Base-by-base conservation (phyloP, 2,888 invertebrate genomes). In the Drosophila maculinotata region DNA sequence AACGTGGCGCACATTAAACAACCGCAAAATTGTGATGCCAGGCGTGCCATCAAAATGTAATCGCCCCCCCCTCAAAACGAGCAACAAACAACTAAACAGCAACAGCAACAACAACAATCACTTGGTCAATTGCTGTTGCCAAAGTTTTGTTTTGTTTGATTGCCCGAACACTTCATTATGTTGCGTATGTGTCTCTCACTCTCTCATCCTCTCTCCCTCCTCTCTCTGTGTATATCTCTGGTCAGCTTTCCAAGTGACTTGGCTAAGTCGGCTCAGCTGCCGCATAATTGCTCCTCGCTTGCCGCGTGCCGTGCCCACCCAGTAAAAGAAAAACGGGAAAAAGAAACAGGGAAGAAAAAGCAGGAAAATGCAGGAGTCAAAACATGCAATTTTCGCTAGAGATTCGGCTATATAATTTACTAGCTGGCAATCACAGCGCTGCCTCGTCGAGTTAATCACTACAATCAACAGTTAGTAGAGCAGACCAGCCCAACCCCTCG, bases 381-480 rank as follows among this genome's bases (percentile, higher is more conserved):
- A 83, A 82, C 79, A 85, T 87, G 85, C 85, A 87, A 85, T 87
- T 83, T 82, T 74, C 64, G 56, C 51, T 51, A 54, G 65, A 69
- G 70, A 65, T 70, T 59, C 47, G 38, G 10, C 66, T 57, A 51
- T 77, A 63, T 69, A 73, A 73, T 75, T 75, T 49, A 23, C 54
- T 54, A 26, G 68, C 56, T 39, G 35, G 57, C 67, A 74, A 81
- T 84, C 81, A 56, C 63, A 36, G 48, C n/a, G n/a, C n/a, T n/a
- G n/a, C n/a, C n/a, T n/a, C 31, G 38, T 20, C 20, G 42, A 71
- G 82, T 70, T 87, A 87, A 87, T 89, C 88, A 87, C 89, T 88
- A 79, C 87, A 87, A 88, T 88, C 86, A 87, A 89, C 89, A 86
- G 89, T 86, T 80, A 58, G 68, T 60, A 35, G 31, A 41, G 14